Evolutionary conservation across 2,113 vertebrate genomes (phyloP).

Genomic region (Ochotona curzoniae): DNA sequence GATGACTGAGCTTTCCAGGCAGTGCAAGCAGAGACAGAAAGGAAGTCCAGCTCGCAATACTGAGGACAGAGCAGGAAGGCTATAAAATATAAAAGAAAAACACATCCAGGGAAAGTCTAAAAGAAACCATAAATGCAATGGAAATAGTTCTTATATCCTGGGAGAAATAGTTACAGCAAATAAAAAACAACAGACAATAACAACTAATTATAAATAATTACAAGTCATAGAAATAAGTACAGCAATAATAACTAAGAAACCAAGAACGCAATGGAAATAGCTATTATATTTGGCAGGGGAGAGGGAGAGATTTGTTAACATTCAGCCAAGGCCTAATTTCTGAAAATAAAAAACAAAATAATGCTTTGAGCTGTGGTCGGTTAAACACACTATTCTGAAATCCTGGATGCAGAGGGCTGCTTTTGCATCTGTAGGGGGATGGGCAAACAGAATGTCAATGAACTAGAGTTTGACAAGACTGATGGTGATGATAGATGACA

Average conservation of each 20-base stretch:
- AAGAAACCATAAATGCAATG: neutral
- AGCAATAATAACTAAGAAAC: no score
- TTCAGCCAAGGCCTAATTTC: no score
- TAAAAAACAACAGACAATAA: no score
- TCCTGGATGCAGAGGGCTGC: no score
- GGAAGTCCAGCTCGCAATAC: neutral
- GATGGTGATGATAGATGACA: neutral
- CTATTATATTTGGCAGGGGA: neutral
- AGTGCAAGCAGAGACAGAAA: neutral
- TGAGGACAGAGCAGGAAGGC: neutral
- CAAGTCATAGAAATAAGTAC: no score
- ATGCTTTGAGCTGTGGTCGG: no score
- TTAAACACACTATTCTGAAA: no score
- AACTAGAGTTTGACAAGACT: slow-evolving; percentile 1
- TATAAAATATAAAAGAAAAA: neutral
- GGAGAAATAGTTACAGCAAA: no score
- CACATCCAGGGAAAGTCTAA: neutral
- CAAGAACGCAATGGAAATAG: no score
- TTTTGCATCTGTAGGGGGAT: neutral
- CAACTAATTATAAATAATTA: no score
- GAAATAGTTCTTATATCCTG: neutral
- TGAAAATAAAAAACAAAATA: no score
- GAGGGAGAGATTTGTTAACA: no score
- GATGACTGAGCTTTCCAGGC: neutral
- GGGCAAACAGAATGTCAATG: neutral